A percentile compares a stretch with the other conserved stretches of the same genome.
Evolutionary conservation across 2,888 invertebrate species (phyloP).

Genomic region (Pseudococcus viburni): DNA sequence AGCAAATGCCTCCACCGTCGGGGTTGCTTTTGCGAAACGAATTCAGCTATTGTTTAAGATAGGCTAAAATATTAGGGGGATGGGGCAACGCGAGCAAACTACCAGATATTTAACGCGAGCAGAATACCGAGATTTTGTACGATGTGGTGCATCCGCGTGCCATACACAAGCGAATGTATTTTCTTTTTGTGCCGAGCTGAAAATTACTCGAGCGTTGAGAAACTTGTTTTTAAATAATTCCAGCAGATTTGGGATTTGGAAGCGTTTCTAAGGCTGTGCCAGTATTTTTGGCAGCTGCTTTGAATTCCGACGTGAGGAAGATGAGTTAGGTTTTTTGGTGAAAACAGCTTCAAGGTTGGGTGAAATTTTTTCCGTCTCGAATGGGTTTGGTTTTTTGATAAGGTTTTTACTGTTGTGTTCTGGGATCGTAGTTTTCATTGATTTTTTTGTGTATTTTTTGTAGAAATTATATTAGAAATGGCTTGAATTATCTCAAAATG

Average conservation of each 20-base stretch:
- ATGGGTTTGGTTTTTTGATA: not conserved
- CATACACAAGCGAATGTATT: not conserved
- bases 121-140: not conserved
- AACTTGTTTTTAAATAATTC: not conserved
- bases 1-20: not conserved
- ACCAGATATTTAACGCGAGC: not conserved
- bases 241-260: not conserved
- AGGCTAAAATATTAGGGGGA: not conserved
- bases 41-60: conserved; percentile 16
- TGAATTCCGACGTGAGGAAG: not conserved
- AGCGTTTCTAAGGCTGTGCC: not conserved
- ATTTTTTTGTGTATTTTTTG: too few relatives aligned
- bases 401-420: too few relatives aligned
- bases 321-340: too few relatives aligned
- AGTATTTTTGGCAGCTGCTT: not conserved
- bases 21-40: not conserved
- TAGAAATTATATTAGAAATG: too few relatives aligned
- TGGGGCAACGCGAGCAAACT: not conserved
- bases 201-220: conserved; percentile 22
- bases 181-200: not conserved
- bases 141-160: not conserved
- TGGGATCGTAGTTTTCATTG: too few relatives aligned
- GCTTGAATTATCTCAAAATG: too few relatives aligned
- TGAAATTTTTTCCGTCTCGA: not conserved
- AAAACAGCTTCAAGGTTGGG: not conserved